These are phyloP conservation scores for Linnaemya vulpina DNA, from an alignment of 2,888 invertebrate species.

Conservation along the genomic window DNA sequence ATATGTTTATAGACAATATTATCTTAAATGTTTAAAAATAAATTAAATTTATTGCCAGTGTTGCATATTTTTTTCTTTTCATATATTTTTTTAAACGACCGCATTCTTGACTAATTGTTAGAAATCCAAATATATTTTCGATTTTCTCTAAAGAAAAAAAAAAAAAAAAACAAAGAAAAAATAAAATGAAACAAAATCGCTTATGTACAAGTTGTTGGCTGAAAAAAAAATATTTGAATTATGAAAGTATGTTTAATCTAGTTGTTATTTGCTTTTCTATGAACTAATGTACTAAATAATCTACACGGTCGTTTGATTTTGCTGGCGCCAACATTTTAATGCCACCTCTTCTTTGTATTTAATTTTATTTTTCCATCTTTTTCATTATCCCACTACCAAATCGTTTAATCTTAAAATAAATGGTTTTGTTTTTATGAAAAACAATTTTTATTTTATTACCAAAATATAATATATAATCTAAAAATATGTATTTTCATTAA, in stretches of 20 bases:
- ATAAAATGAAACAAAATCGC: conserved; percentile 3
- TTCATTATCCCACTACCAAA: conserved; percentile 28
- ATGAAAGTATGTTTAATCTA: conserved; percentile 37
- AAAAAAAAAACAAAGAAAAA: neutral
- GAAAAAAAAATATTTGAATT: conserved; percentile 40
- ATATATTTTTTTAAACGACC: neutral
- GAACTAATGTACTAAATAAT: conserved; percentile 57
- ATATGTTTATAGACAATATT: neutral
- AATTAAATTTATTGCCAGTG: conserved; percentile 16
- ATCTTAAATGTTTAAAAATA: conserved; percentile 15
- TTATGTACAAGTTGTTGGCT: conserved; percentile 24
- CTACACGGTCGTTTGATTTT: conserved; percentile 67
- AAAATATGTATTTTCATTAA: conserved; percentile 6
- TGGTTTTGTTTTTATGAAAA: conserved; percentile 45
- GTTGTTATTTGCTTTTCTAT: conserved; percentile 29
- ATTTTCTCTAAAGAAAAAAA: conserved; percentile 2
- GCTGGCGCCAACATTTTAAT: conserved; percentile 68
- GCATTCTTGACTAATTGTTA: conserved; percentile 29
- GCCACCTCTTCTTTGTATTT: conserved; percentile 27
- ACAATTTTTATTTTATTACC: conserved; percentile 9
- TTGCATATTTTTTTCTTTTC: conserved; percentile 2
- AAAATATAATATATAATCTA: conserved; percentile 30
- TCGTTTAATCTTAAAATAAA: conserved; percentile 55
- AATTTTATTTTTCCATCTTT: neutral
- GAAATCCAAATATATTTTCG: neutral